Conservation (phyloP, 2,888 invertebrate genomes). For the Trissonchulus latispiculum region DNA sequence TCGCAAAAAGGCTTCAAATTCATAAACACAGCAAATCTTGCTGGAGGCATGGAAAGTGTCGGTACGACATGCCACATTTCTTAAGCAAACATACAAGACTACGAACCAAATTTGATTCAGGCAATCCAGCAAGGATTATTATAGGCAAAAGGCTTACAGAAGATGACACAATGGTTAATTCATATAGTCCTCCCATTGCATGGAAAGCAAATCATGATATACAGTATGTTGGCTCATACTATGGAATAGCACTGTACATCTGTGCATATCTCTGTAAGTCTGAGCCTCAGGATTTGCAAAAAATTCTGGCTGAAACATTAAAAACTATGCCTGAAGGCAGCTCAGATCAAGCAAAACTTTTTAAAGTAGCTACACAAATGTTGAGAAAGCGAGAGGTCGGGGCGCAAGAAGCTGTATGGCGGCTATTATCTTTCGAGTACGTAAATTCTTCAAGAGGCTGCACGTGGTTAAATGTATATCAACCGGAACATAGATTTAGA, state of each 20-base stretch:
- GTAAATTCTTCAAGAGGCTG: not conserved
- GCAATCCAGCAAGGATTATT: not conserved
- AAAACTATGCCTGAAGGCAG: not conserved
- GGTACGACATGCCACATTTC: not conserved
- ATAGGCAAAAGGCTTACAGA: not conserved
- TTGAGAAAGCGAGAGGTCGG: not conserved
- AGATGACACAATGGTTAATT: not conserved
- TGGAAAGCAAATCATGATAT: not conserved
- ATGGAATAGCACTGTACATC: not conserved
- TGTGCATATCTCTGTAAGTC: conserved; percentile 5
- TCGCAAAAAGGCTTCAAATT: not conserved
- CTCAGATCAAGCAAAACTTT: not conserved
- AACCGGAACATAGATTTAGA: not conserved
- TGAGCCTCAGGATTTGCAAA: not conserved
- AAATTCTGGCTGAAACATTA: not conserved
- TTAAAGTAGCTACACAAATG: not conserved
- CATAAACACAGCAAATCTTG: conserved; percentile 3
- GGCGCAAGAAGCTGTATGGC: conserved; percentile 5
- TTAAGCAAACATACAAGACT: not conserved
- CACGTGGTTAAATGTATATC: not conserved
- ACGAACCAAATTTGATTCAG: not conserved
- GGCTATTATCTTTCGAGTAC: not conserved
- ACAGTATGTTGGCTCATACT: not conserved
- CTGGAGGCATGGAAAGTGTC: not conserved
- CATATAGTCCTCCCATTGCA: not conserved